Evolutionary conservation across 1,140 invertebrate species (phyloP), one percentile per base, ranked within the genome.

Genomic region (Heliconius nattereri): DNA sequence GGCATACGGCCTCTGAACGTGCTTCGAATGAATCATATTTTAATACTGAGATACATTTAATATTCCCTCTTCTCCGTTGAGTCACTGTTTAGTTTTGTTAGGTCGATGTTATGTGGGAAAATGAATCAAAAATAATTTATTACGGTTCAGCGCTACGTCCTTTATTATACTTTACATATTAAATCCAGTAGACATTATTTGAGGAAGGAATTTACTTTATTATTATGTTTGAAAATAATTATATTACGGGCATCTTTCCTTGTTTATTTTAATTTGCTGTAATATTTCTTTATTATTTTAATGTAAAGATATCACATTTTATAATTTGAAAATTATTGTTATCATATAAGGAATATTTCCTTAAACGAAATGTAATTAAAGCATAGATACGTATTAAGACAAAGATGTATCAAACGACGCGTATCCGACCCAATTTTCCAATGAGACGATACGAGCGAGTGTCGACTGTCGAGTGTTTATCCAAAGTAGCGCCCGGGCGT

Each of bases 381-480:
- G n/a, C 7, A 37, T 57, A 54, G 32, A 60, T 20, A 72, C 1
- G 3, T 29, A 35, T 37, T 49, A 66, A 78, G 23, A 79, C 73
- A 71, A 71, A 70, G 37, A 73, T 76, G 76, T 73, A 78, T 83
- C 84, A 87, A 90, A 90, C 60, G 60, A 29, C 86, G 88, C 91
- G 90, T 90, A 91, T 85, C 75, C 92, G 91, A 93, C 92, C 92
- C 88, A 92, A 94, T 93, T 94, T 85, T 87, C 84, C 75, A 87
- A 78, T 89, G 87, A 92, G 87, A 90, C 90, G 87, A 86, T 88
- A 89, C 85, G 86, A 91, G 86, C 40, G 40, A 45, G 40, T 45
- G 40, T 66, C 26, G 60, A 66, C 23, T 66, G 90, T 92, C 85
- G 86, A 92, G 87, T 93, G 91, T 92, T 93, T 93, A 93, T 92